Evolutionary conservation across 1,140 invertebrate genomes (phyloP), one percentile per base, ranked within the genome.

Genomic region (Nomia melanderi): DNA sequence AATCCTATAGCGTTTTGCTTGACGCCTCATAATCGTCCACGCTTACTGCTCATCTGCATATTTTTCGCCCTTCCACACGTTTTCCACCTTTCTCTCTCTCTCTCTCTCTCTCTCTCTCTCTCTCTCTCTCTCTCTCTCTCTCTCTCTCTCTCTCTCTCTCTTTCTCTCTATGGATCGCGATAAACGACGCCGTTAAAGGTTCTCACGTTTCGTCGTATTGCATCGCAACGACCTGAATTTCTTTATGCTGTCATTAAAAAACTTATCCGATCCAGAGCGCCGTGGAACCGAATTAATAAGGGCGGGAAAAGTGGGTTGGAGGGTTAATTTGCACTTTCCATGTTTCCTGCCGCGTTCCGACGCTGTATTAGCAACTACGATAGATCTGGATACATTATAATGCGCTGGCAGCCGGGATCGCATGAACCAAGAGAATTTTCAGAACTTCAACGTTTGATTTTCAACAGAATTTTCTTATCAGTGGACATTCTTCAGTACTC

Each of bases 241-340:
- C 36, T 41, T 17, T 44, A 25, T 12, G 14, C 14, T 63, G 50
- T 53, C 57, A 56, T 59, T 70, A 62, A 75, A 62, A 66, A 63
- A 76, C 54, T 81, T 56, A 31, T 77, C 67, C 25, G 41, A 67
- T 82, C 65, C 60, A 44, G n/a, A 5, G 8, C 17, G 7, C 11
- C 4, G 23, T 27, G 27, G 14, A 29, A 44, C 56, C 41, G 12
- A 63, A 33, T 59, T 36, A 33, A 59, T 59, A 59, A 59, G 57
- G 29, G 31, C 57, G 31, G 31, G 14, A 44, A 17, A 71, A 73
- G 17, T 53, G 44, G 70, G 33, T 64, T 17, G 44, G 39, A 50
- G 60, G 6, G 39, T 47, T 71, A 47, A 50, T 62, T 47, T 41
- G 1, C 39, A 33, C n/a, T n/a, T 20, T 41, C 14, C 41, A 25